phyloP scores from a whole-genome alignment of 1,140 invertebrate genomes.

The Trialeurodes vaporariorum region DNA sequence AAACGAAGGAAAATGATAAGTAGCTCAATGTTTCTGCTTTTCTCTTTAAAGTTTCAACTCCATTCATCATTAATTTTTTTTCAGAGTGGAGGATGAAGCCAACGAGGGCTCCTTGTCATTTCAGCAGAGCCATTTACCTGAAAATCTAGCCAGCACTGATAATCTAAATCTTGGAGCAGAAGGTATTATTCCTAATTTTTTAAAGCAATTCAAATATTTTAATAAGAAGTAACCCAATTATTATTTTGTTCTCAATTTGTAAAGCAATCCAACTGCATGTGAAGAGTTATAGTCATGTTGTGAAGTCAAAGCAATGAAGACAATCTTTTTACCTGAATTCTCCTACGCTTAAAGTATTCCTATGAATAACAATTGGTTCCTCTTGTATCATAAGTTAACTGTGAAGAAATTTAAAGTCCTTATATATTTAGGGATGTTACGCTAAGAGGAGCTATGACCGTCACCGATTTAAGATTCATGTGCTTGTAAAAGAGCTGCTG shows the following conservation, averaged over 20 bases:
- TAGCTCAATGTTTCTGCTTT: neutral
- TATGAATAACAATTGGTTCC: too few species aligned
- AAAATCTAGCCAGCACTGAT: constrained; percentile 16
- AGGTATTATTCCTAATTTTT: constrained; percentile 22
- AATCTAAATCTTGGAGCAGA: constrained; percentile 29
- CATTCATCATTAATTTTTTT: constrained; percentile 6
- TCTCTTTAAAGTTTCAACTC: neutral
- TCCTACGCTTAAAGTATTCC: too few species aligned
- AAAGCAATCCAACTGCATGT: too few species aligned
- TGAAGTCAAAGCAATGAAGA: neutral
- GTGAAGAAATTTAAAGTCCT: too few species aligned
- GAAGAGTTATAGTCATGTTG: too few species aligned
- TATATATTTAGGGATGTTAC: too few species aligned
- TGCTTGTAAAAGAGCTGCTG: too few species aligned
- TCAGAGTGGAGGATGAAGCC: constrained; percentile 16
- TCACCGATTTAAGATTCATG: too few species aligned
- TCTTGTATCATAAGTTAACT: too few species aligned
- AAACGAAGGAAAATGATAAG: too few species aligned
- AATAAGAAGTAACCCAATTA: neutral
- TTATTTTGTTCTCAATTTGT: too few species aligned
- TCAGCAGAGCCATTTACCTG: neutral
- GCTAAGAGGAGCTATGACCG: too few species aligned
- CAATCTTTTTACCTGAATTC: neutral
- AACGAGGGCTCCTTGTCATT: constrained; percentile 3
- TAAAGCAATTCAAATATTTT: neutral